Conservation (phyloP, 2,888 invertebrate species). For the Philonicus albiceps region DNA sequence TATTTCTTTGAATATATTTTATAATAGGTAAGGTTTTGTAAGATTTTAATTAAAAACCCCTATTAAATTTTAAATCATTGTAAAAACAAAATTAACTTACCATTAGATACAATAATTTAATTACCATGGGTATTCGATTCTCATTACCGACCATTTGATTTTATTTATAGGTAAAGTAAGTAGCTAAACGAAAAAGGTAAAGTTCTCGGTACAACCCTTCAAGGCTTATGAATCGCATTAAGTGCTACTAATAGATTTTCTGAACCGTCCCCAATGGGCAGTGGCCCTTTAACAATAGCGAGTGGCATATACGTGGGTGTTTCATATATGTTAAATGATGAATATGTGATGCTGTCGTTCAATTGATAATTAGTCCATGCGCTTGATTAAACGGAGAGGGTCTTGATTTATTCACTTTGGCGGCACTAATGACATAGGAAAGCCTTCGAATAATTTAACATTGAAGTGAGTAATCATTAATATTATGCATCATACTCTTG, state of each 20-base stretch:
- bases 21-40: too few relatives aligned
- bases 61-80: too few relatives aligned
- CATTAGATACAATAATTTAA: not conserved
- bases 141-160: not conserved
- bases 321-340: not conserved
- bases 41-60: too few relatives aligned
- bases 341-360: not conserved
- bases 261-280: not conserved
- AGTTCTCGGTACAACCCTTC: not conserved
- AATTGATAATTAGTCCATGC: not conserved
- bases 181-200: not conserved
- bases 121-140: not conserved
- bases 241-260: not conserved
- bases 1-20: too few relatives aligned
- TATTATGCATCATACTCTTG: not conserved
- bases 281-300: not conserved
- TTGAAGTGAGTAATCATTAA: not conserved
- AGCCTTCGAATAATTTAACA: not conserved
- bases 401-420: not conserved
- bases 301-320: not conserved
- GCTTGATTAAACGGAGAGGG: not conserved
- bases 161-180: not conserved
- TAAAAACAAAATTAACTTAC: not conserved
- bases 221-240: not conserved
- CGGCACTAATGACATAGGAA: not conserved